Evolutionary conservation across 1,140 invertebrate genomes (phyloP).

Genomic region (Tetramorium simillimum): DNA sequence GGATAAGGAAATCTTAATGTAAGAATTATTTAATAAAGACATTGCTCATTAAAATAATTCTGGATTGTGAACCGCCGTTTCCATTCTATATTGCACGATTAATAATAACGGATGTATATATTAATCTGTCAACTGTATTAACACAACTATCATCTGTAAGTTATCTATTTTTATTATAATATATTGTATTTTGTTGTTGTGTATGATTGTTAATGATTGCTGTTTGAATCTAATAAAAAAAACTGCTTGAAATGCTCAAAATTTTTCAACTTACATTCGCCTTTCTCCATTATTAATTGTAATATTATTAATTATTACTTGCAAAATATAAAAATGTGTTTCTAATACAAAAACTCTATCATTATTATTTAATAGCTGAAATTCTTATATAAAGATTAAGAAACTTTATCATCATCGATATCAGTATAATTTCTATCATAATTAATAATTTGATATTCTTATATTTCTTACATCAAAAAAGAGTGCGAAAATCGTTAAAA

Average conservation of each 20-base stretch:
- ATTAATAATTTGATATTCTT: conserved; percentile 3
- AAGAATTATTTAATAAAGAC: conserved; percentile 19
- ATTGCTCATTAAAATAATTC: neutral
- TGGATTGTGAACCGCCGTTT: neutral
- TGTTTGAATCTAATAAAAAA: conserved; percentile 49
- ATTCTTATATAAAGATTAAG: neutral
- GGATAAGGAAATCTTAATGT: neutral
- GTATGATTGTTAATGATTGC: conserved; percentile 24
- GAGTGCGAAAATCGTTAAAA: neutral
- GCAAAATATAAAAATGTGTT: neutral
- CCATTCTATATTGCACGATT: conserved; percentile 1
- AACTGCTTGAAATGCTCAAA: conserved; percentile 2
- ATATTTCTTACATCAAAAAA: neutral
- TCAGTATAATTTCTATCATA: neutral
- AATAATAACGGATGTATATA: neutral
- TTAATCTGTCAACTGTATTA: neutral
- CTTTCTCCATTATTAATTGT: neutral
- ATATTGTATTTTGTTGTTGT: conserved; percentile 15
- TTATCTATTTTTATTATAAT: neutral
- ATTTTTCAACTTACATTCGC: neutral
- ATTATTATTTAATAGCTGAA: neutral
- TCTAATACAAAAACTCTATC: neutral
- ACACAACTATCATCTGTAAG: neutral
- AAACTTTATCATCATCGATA: neutral
- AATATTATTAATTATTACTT: neutral